These are phyloP conservation scores for Pitta sordida DNA, from an alignment of 2,113 vertebrate genomes.

Conservation along the genomic window DNA sequence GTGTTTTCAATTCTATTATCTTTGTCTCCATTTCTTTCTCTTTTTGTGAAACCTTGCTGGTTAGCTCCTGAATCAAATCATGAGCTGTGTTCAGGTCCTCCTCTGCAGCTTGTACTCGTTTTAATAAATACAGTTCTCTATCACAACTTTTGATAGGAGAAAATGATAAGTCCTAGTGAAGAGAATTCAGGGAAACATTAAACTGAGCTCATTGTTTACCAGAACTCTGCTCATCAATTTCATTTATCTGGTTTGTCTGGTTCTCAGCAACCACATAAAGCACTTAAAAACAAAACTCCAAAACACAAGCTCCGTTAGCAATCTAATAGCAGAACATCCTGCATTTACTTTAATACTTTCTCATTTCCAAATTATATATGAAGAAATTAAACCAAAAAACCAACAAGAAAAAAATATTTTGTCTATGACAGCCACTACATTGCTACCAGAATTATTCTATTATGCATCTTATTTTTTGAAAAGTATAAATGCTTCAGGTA, in stretches of 20 bases:
- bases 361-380: background rate
- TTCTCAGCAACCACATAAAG: background rate
- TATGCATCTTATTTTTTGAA: background rate
- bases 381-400: background rate
- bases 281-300: background rate
- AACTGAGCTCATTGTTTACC: background rate
- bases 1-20: conserved; percentile 67
- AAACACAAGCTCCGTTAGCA: background rate
- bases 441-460: background rate
- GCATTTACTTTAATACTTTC: background rate
- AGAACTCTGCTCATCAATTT: background rate
- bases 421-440: background rate
- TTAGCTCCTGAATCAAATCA: conserved; percentile 70
- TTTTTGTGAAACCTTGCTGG: conserved; percentile 70
- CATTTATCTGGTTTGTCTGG: background rate
- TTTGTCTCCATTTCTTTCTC: conserved; percentile 72
- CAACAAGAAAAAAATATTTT: background rate
- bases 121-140: conserved; percentile 69
- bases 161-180: conserved; percentile 48
- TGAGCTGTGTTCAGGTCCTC: conserved; percentile 66
- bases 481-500: background rate
- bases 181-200: background rate
- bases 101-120: conserved; percentile 69
- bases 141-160: conserved; percentile 35
- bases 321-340: background rate